Base-by-base conservation (phyloP, 1,140 invertebrate genomes). In the Ditylenchus dipsaci region DNA sequence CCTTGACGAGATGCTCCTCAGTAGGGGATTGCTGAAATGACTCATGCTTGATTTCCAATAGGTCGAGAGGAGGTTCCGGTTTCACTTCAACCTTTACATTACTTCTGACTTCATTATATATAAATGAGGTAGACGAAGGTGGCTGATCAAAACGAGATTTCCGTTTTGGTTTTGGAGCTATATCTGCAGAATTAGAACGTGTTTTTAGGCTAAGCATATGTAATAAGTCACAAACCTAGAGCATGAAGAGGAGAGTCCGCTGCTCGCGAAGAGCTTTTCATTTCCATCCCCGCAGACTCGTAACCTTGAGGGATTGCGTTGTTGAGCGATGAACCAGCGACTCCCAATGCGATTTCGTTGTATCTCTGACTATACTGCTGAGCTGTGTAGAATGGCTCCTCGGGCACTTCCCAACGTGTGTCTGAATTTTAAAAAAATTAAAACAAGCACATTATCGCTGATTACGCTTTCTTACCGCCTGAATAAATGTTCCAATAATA, bases 401-500 rank as follows among this genome's bases (percentile, higher is more conserved):
- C n/a, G 29, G 83, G 83, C 13, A 76, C 68, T 29, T 81, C 82
- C 83, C 83, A 84, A 19, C 73, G 66, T 33, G 82, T 78, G 60
- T 81, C 83, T 83, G 58, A 30, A 73, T 47, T 63, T 1, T 11
- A 38, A 26, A 62, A n/a, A 65, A 19, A 62, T 17, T 47, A 13
- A 47, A 47, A 11, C 29, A 47, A 42, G 21, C 23, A 38, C 30
- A 26, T 38, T 19, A 1, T 21, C 8, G 26, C 26, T 13, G 29
- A 60, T 17, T 23, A 65, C 42, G 63, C 21, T 67, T 68, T 17
- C 30, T 62, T 84, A 89, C 90, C 90, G 85, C 89, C 88, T n/a
- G 89, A 90, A 72, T 88, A 86, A 23, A 87, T 87, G 82, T 91
- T 88, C 89, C 90, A 91, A 76, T 90, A 92, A 81, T 91, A 91